Evolutionary conservation across 2,113 vertebrate genomes (phyloP).

Genomic region (Xiphophorus maculatus): DNA sequence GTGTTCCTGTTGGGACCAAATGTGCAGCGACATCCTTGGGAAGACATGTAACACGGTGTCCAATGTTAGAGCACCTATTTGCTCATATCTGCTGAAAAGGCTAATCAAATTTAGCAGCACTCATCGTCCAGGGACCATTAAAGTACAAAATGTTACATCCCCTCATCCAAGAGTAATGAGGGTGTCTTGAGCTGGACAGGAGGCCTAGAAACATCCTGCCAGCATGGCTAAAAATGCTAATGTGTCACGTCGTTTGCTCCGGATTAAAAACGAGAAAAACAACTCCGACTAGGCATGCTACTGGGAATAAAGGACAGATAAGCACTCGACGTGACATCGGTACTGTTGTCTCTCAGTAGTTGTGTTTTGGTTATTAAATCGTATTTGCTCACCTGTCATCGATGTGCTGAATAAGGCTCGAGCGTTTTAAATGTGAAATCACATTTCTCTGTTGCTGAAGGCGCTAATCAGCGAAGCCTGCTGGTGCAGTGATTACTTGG

Average conservation of each 20-base stretch:
- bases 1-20: neutral
- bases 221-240: constrained; percentile 7
- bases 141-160: neutral
- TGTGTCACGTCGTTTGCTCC: constrained; percentile 1
- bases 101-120: neutral
- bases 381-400: constrained; percentile 23
- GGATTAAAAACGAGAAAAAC: constrained; percentile 1
- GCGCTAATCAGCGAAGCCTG: constrained; percentile 34
- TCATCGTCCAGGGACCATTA: neutral
- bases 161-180: neutral
- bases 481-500: constrained; percentile 38
- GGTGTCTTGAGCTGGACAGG: neutral
- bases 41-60: neutral
- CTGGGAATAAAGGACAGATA: neutral
- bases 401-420: constrained; percentile 12
- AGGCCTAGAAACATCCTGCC: neutral
- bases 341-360: constrained; percentile 14
- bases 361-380: constrained; percentile 18
- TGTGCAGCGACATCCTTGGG: neutral
- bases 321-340: neutral
- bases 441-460: constrained; percentile 26
- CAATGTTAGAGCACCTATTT: neutral
- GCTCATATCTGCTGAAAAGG: neutral
- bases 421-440: constrained; percentile 28
- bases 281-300: neutral